Conservation (phyloP, 2,797 vertebrate genomes). For the Microchirus variegatus region DNA sequence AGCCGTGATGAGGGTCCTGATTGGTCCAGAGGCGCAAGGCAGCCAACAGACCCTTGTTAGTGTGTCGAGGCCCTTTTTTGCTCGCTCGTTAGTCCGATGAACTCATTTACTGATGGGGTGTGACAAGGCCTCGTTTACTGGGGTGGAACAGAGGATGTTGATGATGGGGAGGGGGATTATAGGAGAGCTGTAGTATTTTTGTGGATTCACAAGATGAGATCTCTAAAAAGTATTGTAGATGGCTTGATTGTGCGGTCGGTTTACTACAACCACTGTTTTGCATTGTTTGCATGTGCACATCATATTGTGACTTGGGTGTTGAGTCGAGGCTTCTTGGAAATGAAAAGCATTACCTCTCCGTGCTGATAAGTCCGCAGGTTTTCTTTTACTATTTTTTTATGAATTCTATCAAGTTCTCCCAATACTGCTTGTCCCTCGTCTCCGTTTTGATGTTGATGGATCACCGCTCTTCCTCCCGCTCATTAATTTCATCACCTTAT, state of each 20-base stretch:
- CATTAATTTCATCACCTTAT: conserved; percentile 99
- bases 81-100: conserved; percentile 92
- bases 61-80: conserved; percentile 80
- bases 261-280: too few relatives aligned
- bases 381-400: conserved; percentile 39
- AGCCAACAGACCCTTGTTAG: conserved; percentile 87
- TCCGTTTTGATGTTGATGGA: conserved; percentile 92
- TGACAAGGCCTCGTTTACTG: conserved; percentile 83
- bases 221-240: conserved; percentile 52
- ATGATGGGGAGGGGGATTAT: conserved; percentile 12
- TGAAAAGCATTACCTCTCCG: conserved; percentile 56
- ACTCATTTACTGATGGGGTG: conserved; percentile 88
- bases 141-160: conserved; percentile 48
- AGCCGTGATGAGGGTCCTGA: conserved; percentile 77
- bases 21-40: conserved; percentile 82
- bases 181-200: conserved; percentile 5
- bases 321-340: conserved; percentile 34
- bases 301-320: conserved; percentile 1
- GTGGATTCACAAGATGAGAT: conserved; percentile 21
- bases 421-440: conserved; percentile 76
- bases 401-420: conserved; percentile 82
- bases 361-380: conserved; percentile 65
- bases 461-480: conserved; percentile 94
- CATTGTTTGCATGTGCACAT: too few relatives aligned
- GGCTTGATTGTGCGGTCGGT: too few relatives aligned